Conservation (phyloP, 1,140 invertebrate species). For the Drepana arcuata region DNA sequence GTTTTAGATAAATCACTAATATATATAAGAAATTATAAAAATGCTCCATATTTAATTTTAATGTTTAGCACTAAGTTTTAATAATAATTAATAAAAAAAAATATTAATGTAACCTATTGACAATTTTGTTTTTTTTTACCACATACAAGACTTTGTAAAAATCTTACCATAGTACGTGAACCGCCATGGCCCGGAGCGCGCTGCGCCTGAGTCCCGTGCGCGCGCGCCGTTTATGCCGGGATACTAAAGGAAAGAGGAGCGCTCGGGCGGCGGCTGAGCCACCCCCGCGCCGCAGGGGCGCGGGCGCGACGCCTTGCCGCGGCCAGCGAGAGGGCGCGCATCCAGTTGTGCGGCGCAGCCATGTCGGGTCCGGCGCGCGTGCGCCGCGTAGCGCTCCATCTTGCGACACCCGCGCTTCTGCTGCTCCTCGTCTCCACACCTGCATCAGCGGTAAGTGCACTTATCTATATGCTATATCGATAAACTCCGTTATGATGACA, state of each 20-base stretch:
- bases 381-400: conserved; percentile 39
- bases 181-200: conserved; percentile 62
- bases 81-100: conserved; percentile 11
- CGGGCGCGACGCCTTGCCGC: conserved; percentile 21
- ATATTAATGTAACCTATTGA: conserved; percentile 7
- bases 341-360: conserved; percentile 64
- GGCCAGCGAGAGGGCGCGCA: conserved; percentile 39
- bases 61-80: no score
- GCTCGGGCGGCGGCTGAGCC: conserved; percentile 41
- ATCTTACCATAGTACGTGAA: conserved; percentile 60
- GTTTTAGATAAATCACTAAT: no score
- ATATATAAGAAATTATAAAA: no score
- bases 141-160: conserved; percentile 11
- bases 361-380: conserved; percentile 56
- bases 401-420: conserved; percentile 39
- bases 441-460: conserved; percentile 48
- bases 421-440: conserved; percentile 34
- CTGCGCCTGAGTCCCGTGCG: conserved; percentile 60
- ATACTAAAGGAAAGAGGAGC: conserved; percentile 59
- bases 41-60: no score
- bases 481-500: conserved; percentile 1
- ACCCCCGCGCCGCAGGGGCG: conserved; percentile 30
- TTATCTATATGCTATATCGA: neutral
- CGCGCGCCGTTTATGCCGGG: conserved; percentile 64
- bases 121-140: no score